Percentiles rank a stretch among this genome's conserved stretches.
Evolutionary conservation across 2,888 invertebrate species (phyloP).

Genomic region (Cetonia aurata): DNA sequence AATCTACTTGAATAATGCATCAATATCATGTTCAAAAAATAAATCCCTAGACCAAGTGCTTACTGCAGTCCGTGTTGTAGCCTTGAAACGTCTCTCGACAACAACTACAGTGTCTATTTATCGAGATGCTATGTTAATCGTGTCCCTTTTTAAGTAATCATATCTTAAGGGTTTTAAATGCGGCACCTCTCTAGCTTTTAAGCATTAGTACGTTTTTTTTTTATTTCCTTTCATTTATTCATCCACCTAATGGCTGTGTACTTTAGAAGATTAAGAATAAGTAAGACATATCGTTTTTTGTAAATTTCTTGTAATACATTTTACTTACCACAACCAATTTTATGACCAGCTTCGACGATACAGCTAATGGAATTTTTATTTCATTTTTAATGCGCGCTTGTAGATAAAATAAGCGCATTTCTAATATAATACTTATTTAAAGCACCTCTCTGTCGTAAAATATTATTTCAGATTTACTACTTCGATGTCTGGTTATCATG

Average conservation of each 20-base stretch:
- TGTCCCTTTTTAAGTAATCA: conserved; percentile 23
- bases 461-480: neutral
- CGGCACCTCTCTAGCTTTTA: conserved; percentile 20
- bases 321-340: conserved; percentile 33
- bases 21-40: conserved; percentile 42
- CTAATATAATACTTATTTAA: conserved; percentile 44
- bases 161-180: conserved; percentile 30
- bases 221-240: neutral
- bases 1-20: conserved; percentile 55
- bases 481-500: neutral
- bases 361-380: conserved; percentile 41
- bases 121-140: conserved; percentile 21
- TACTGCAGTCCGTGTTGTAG: neutral
- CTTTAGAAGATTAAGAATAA: conserved; percentile 40
- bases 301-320: conserved; percentile 35
- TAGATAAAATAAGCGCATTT: conserved; percentile 18
- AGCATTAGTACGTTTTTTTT: neutral
- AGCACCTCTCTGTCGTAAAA: neutral
- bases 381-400: conserved; percentile 15
- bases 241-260: conserved; percentile 36
- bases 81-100: conserved; percentile 10
- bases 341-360: conserved; percentile 19
- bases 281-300: conserved; percentile 29
- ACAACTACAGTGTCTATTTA: conserved; percentile 10
- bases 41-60: conserved; percentile 22